Conservation (phyloP, 2,113 vertebrate species). For the Stegostoma tigrinum region DNA sequence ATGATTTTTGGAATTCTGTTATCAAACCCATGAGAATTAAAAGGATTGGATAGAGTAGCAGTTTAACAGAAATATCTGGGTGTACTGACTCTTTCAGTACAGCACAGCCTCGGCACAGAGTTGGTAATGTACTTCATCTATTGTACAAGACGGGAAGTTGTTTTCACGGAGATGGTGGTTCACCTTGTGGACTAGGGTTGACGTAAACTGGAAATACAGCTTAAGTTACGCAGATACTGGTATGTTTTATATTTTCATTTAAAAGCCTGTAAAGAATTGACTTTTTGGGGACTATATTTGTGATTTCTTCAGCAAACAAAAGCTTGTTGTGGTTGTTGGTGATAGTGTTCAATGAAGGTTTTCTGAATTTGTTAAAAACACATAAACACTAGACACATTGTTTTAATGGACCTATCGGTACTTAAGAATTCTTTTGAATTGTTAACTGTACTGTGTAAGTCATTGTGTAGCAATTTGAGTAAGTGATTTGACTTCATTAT, state of each 20-base stretch:
- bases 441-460: neutral
- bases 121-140: neutral
- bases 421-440: neutral
- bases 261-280: neutral
- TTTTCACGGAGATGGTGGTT: neutral
- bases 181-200: neutral
- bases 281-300: neutral
- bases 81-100: neutral
- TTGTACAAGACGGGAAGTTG: neutral
- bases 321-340: neutral
- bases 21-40: neutral
- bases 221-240: neutral
- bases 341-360: neutral
- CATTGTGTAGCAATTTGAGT: neutral
- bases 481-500: neutral
- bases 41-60: neutral
- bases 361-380: neutral
- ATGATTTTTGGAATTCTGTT: neutral
- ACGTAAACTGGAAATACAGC: neutral
- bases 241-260: conserved; percentile 9
- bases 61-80: neutral
- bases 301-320: neutral
- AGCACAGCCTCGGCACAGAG: neutral
- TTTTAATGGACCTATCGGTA: neutral
- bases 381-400: neutral